Conservation (phyloP, 2,797 vertebrate genomes). For the Thaleichthys pacificus region DNA sequence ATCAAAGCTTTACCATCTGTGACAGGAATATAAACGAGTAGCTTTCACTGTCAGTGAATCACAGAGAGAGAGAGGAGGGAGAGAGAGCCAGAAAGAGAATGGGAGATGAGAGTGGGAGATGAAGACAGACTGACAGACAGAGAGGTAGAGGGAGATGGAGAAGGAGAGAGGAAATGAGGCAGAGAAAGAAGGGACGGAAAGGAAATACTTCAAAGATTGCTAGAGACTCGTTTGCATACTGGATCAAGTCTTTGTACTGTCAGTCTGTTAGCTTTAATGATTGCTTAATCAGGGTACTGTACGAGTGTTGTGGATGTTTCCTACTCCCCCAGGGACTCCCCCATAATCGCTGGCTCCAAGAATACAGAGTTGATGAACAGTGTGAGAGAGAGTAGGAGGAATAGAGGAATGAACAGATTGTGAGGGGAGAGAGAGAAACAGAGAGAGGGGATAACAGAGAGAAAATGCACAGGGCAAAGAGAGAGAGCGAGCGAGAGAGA, state of each 20-base stretch:
- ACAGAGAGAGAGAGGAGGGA: background rate
- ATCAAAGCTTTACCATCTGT: background rate
- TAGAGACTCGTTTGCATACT: too few relatives aligned
- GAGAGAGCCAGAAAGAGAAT: background rate
- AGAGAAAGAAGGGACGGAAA: too few relatives aligned
- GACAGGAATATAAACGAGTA: constrained; percentile 1
- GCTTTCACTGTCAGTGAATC: background rate
- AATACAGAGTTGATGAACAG: background rate
- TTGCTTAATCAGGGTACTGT: constrained; percentile 3
- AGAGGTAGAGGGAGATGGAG: too few relatives aligned
- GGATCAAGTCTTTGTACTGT: too few relatives aligned
- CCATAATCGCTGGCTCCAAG: background rate
- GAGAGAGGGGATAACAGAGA: background rate
- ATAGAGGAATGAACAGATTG: background rate
- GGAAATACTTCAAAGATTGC: too few relatives aligned
- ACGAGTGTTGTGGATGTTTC: background rate
- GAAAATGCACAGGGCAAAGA: background rate
- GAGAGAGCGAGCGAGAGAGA: background rate
- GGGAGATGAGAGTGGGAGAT: background rate
- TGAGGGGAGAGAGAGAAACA: background rate
- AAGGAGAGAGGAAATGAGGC: too few relatives aligned
- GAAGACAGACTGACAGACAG: background rate
- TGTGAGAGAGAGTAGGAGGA: background rate
- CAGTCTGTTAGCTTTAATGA: background rate
- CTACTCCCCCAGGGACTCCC: background rate